Conservation (phyloP, 2,888 invertebrate genomes). For the Crioceris asparagi region DNA sequence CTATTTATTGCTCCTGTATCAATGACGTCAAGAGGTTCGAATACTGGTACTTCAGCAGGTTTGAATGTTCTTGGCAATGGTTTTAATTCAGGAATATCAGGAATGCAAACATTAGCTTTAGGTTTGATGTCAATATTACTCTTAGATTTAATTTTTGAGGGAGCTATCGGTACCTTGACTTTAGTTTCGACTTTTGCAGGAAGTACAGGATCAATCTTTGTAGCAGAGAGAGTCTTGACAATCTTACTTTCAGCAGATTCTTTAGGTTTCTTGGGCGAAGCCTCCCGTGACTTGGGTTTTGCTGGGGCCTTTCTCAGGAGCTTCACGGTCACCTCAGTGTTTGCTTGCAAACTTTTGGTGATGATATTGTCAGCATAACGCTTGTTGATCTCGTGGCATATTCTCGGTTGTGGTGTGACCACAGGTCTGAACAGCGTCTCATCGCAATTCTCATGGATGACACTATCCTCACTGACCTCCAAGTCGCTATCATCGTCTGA, state of each 20-base stretch:
- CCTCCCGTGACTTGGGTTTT: slow-evolving; percentile 13
- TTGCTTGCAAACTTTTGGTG: slow-evolving; percentile 24
- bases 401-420: slow-evolving; percentile 41
- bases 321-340: slow-evolving; percentile 27
- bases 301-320: slow-evolving; percentile 17
- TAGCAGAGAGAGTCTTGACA: background rate
- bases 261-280: slow-evolving; percentile 8
- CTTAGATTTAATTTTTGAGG: slow-evolving; percentile 6
- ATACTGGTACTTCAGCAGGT: slow-evolving; percentile 5
- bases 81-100: slow-evolving; percentile 10
- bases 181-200: background rate
- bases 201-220: background rate
- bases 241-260: slow-evolving; percentile 4
- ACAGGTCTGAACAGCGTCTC: slow-evolving; percentile 61
- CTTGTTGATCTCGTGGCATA: slow-evolving; percentile 20
- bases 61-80: slow-evolving; percentile 3
- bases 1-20: slow-evolving; percentile 4
- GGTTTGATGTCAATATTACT: slow-evolving; percentile 5
- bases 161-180: background rate
- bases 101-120: background rate
- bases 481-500: slow-evolving; percentile 35
- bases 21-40: slow-evolving; percentile 6
- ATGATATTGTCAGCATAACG: slow-evolving; percentile 21
- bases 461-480: slow-evolving; percentile 27
- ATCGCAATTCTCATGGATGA: slow-evolving; percentile 51